Evolutionary conservation across 1,140 invertebrate genomes (phyloP).

Genomic region (Pseudomyrmex sp.): DNA sequence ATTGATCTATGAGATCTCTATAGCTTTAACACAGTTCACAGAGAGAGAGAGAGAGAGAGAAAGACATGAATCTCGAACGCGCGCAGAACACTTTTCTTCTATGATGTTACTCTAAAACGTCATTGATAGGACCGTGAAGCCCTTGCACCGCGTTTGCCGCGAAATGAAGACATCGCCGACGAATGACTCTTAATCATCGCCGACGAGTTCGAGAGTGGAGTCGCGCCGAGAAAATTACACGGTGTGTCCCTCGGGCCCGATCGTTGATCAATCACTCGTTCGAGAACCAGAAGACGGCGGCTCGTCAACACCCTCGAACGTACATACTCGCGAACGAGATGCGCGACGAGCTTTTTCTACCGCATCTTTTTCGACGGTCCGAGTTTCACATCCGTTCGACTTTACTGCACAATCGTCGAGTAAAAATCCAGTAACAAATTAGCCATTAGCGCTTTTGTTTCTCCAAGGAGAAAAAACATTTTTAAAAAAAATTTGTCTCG

Average conservation of each 20-base stretch:
- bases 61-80: constrained; percentile 24
- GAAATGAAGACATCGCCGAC: constrained; percentile 62
- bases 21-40: constrained; percentile 7
- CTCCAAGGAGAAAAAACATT: no score
- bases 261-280: constrained; percentile 66
- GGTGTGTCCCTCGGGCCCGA: constrained; percentile 61
- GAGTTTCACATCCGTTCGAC: constrained; percentile 10
- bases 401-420: neutral
- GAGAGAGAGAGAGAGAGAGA: no score
- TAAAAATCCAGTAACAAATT: neutral
- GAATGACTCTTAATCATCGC: constrained; percentile 65
- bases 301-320: constrained; percentile 52
- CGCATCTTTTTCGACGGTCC: constrained; percentile 23
- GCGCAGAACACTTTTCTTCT: constrained; percentile 13
- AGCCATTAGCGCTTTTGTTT: no score
- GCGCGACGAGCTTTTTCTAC: constrained; percentile 2
- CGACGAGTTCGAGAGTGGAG: constrained; percentile 64
- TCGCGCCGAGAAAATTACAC: constrained; percentile 68
- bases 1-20: neutral
- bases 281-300: constrained; percentile 50
- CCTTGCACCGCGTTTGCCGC: constrained; percentile 38
- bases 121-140: constrained; percentile 40
- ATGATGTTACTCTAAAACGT: constrained; percentile 30
- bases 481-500: neutral
- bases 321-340: constrained; percentile 38